phyloP scores from a whole-genome alignment of 2,113 vertebrate genomes.

The Pseudorasbora parva region DNA sequence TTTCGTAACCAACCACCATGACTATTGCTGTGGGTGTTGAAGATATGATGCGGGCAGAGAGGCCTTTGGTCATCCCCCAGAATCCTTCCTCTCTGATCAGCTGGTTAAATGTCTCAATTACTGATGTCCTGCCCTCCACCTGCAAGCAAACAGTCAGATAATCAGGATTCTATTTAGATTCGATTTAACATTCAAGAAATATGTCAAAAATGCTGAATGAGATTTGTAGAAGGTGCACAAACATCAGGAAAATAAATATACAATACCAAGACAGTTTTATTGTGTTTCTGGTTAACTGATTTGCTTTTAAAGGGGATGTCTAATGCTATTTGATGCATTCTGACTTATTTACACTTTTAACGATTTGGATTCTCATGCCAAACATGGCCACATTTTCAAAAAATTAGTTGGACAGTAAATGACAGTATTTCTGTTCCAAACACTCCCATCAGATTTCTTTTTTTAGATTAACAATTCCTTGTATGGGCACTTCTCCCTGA shows the following conservation, averaged over 20 bases:
- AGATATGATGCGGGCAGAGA: slow-evolving; percentile 94
- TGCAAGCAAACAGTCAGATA: slow-evolving; percentile 56
- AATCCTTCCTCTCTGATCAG: slow-evolving; percentile 90
- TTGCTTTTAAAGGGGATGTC: neutral
- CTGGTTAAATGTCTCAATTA: slow-evolving; percentile 88
- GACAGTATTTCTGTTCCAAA: no score
- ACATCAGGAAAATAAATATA: neutral
- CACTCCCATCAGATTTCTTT: no score
- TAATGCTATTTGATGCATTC: no score
- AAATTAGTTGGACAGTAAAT: no score
- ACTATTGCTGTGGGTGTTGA: slow-evolving; percentile 90
- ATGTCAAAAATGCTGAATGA: neutral
- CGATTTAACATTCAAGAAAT: neutral
- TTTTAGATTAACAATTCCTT: no score
- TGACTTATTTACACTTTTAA: no score
- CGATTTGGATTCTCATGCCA: no score
- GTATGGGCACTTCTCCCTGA: no score
- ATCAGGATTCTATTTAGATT: no score
- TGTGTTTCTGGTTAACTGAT: neutral
- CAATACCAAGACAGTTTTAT: neutral
- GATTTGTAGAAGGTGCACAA: neutral
- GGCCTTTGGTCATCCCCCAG: slow-evolving; percentile 91
- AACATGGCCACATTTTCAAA: no score
- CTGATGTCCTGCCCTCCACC: slow-evolving; percentile 92
- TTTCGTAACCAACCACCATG: slow-evolving; percentile 96